Evolutionary conservation across 1,140 invertebrate genomes (phyloP).

Genomic region (Akabosia matsudoensis): DNA sequence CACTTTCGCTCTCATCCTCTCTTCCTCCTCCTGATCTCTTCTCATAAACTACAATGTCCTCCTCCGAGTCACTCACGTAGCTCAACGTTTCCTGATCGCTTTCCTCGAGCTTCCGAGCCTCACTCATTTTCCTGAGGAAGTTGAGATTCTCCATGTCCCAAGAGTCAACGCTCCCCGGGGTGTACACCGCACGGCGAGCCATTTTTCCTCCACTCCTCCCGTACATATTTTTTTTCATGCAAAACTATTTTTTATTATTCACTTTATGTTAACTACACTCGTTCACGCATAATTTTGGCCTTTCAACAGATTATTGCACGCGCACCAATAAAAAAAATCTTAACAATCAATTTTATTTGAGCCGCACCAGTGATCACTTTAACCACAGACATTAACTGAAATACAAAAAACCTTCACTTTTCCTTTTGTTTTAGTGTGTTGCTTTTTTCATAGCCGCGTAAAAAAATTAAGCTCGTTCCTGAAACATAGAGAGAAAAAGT

Average conservation of each 20-base stretch:
- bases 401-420: no score
- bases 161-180: slow-evolving; percentile 36
- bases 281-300: not conserved
- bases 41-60: not conserved
- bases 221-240: slow-evolving; percentile 25
- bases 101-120: not conserved
- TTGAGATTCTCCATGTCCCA: slow-evolving; percentile 46
- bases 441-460: not conserved
- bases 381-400: no score
- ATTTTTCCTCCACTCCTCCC: slow-evolving; percentile 24
- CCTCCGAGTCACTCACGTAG: slow-evolving; percentile 28
- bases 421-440: not conserved
- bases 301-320: not conserved
- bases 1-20: not conserved
- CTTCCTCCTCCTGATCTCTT: not conserved
- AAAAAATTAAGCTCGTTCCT: no score
- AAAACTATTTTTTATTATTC: not conserved
- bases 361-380: no score
- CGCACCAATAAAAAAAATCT: no score
- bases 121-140: slow-evolving; percentile 39
- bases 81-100: slow-evolving; percentile 20
- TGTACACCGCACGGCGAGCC: slow-evolving; percentile 14
- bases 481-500: no score
- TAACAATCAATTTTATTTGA: no score
- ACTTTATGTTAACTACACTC: not conserved